Percentiles rank a stretch among this genome's conserved stretches.
Evolutionary conservation across 2,888 invertebrate species (phyloP).

Genomic region (Selenia dentaria): DNA sequence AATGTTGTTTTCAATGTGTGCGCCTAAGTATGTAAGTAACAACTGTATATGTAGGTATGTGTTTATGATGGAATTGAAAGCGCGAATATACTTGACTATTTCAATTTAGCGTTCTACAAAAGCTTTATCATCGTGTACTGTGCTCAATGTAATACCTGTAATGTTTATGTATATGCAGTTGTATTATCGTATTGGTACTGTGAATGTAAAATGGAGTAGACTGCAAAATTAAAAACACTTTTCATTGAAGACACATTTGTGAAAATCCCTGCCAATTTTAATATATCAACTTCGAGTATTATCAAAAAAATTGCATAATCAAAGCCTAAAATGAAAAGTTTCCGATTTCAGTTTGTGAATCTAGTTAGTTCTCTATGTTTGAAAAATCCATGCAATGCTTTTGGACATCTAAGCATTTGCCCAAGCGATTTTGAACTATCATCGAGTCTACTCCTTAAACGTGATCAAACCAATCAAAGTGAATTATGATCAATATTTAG

Average conservation of each 20-base stretch:
- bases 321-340: conserved; percentile 73
- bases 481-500: conserved; percentile 76
- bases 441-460: conserved; percentile 66
- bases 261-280: conserved; percentile 59
- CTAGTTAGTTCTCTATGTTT: conserved; percentile 47
- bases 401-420: conserved; percentile 66
- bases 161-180: conserved; percentile 47
- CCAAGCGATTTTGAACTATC: conserved; percentile 66
- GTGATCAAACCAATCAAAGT: conserved; percentile 71
- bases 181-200: conserved; percentile 34
- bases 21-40: conserved; percentile 24
- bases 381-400: conserved; percentile 67
- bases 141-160: conserved; percentile 51
- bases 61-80: conserved; percentile 27
- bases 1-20: conserved; percentile 29
- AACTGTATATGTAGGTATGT: conserved; percentile 21
- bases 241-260: conserved; percentile 66
- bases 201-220: conserved; percentile 53
- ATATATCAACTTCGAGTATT: conserved; percentile 21
- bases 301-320: conserved; percentile 42
- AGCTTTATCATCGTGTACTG: conserved; percentile 55
- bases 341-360: conserved; percentile 24
- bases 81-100: conserved; percentile 22
- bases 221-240: conserved; percentile 55
- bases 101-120: conserved; percentile 49